Evolutionary conservation across 1,140 invertebrate genomes (phyloP).

Genomic region (Acromyrmex heyeri): DNA sequence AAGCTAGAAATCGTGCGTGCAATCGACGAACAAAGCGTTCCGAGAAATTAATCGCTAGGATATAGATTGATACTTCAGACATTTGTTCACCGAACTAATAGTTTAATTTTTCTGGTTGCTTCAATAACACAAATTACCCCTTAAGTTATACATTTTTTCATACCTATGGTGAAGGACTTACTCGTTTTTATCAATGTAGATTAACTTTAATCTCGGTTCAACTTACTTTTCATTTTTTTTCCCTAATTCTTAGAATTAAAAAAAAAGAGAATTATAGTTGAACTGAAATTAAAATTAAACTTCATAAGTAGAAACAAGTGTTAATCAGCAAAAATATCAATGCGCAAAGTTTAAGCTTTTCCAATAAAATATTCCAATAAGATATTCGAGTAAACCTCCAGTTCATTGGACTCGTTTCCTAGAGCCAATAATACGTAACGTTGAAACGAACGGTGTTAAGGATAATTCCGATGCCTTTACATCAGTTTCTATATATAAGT

Average conservation of each 20-base stretch:
- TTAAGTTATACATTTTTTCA: background rate
- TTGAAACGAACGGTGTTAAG: background rate
- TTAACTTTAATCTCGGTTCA: too few species aligned
- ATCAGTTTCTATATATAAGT: background rate
- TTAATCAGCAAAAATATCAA: background rate
- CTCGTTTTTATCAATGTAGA: too few species aligned
- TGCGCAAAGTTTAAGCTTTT: background rate
- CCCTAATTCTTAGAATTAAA: too few species aligned
- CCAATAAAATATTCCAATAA: constrained; percentile 4
- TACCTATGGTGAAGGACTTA: background rate
- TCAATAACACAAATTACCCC: background rate
- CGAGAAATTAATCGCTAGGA: constrained; percentile 21
- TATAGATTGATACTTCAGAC: background rate
- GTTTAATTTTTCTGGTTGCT: background rate
- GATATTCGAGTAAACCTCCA: background rate
- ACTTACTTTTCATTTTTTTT: too few species aligned
- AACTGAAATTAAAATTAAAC: too few species aligned
- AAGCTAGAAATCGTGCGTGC: background rate
- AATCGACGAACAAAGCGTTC: background rate
- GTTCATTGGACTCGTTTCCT: background rate
- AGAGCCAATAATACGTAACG: constrained; percentile 30
- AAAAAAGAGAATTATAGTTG: too few species aligned
- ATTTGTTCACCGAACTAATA: background rate
- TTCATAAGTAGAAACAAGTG: too few species aligned
- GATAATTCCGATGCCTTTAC: background rate